These are phyloP conservation scores for Leptogaster cylindrica DNA, from an alignment of 2,888 invertebrate species.

Conservation along the genomic window DNA sequence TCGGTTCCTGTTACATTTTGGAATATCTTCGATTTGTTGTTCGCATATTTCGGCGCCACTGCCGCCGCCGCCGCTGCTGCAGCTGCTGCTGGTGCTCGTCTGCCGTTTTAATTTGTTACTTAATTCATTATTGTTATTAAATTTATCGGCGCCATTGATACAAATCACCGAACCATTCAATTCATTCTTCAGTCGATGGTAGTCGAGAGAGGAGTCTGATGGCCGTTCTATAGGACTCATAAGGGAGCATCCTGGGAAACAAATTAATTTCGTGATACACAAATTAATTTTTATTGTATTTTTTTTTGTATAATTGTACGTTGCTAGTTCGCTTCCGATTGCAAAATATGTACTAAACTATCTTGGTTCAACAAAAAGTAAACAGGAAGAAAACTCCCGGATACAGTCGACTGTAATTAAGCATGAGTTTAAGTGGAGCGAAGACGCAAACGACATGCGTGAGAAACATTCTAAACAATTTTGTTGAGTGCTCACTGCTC, in stretches of 20 bases:
- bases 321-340: background rate
- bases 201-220: conserved; percentile 18
- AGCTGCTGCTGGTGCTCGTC: conserved; percentile 8
- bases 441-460: no score
- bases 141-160: background rate
- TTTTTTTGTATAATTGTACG: background rate
- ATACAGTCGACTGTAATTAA: no score
- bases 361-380: no score
- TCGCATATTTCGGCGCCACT: background rate
- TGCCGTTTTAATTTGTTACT: conserved; percentile 14
- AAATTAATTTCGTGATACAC: background rate
- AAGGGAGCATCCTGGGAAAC: conserved; percentile 25
- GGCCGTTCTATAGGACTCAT: conserved; percentile 48
- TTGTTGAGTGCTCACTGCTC: no score
- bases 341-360: no score
- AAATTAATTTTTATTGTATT: background rate
- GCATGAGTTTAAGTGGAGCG: no score
- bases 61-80: background rate
- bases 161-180: background rate
- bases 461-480: no score
- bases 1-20: conserved; percentile 44
- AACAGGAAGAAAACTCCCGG: no score
- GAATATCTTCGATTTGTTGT: conserved; percentile 22
- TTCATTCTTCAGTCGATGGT: conserved; percentile 13
- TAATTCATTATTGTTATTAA: conserved; percentile 14